Percentiles rank a stretch among this genome's conserved stretches.
phyloP scores from a whole-genome alignment of 2,113 vertebrate genomes.

The Oncorhynchus gorbuscha region DNA sequence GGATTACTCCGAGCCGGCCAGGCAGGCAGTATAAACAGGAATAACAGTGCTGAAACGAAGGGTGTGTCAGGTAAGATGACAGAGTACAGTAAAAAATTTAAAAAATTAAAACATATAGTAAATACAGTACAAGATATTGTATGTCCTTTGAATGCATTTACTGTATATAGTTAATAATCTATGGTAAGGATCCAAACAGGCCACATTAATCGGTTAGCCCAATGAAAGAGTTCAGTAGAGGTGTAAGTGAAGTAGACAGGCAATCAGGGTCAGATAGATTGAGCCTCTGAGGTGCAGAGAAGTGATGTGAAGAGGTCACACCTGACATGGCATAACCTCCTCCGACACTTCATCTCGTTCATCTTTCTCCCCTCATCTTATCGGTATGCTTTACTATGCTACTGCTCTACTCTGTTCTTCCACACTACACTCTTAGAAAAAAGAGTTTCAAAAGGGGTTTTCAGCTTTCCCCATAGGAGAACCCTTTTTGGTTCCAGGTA shows the following conservation, averaged over 20 bases:
- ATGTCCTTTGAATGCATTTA: neutral
- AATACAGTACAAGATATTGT: too few species aligned
- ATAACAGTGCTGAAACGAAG: neutral
- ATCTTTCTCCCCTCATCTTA: conserved; percentile 7
- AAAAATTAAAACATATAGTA: too few species aligned
- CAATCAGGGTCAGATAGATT: conserved; percentile 50
- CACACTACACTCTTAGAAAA: conserved; percentile 2
- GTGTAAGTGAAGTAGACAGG: conserved; percentile 29
- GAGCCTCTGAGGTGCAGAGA: conserved; percentile 49
- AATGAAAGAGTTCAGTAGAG: conserved; percentile 26
- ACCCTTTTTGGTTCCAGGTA: too few species aligned
- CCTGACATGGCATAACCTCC: conserved; percentile 49
- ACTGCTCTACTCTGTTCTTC: conserved; percentile 3
- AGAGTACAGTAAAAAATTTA: neutral
- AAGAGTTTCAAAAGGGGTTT: too few species aligned
- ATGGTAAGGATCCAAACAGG: neutral
- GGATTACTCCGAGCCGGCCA: conserved; percentile 45
- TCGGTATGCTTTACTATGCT: conserved; percentile 26
- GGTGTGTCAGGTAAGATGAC: neutral
- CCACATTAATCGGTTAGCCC: neutral
- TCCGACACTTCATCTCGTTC: conserved; percentile 43
- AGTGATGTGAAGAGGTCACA: conserved; percentile 45
- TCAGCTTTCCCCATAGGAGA: too few species aligned
- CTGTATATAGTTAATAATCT: neutral
- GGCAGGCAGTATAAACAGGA: conserved; percentile 30